A percentile compares a stretch with the other conserved stretches of the same genome.
phyloP scores from a whole-genome alignment of 2,888 invertebrate species.

The Myopa tessellatipennis region DNA sequence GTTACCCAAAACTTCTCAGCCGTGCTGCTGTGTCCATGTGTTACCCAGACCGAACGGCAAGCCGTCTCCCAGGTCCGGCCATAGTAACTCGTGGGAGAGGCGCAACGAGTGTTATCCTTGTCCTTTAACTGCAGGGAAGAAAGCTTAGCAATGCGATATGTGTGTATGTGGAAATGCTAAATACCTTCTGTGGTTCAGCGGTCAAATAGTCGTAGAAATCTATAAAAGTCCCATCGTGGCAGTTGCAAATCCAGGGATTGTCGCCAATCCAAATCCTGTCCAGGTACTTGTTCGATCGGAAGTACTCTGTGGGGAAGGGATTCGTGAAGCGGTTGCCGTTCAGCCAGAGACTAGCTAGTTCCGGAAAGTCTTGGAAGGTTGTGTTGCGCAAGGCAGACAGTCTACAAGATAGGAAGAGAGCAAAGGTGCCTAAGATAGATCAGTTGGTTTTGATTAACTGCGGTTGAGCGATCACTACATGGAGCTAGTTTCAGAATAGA shows the following conservation, averaged over 20 bases:
- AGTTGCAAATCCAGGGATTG: conserved; percentile 84
- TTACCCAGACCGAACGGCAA: conserved; percentile 75
- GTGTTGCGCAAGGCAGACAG: conserved; percentile 73
- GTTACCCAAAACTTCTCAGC: conserved; percentile 73
- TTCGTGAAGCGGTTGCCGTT: conserved; percentile 79
- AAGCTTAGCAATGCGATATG: not conserved
- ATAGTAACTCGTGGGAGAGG: conserved; percentile 73
- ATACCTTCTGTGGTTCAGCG: conserved; percentile 70
- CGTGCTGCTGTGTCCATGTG: conserved; percentile 62
- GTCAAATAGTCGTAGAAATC: conserved; percentile 74
- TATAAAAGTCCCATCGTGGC: conserved; percentile 72
- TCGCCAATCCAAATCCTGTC: conserved; percentile 74
- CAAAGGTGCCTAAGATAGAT: no score
- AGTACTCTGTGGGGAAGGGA: conserved; percentile 72
- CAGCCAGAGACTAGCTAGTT: conserved; percentile 73
- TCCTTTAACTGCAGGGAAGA: conserved; percentile 58
- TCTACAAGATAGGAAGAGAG: conserved; percentile 64
- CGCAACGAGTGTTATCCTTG: conserved; percentile 72
- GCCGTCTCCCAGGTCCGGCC: conserved; percentile 78
- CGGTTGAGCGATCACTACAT: no score
- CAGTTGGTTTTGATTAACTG: no score
- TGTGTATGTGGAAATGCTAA: not conserved
- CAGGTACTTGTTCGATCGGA: conserved; percentile 73
- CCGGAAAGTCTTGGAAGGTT: conserved; percentile 74
- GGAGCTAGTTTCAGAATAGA: no score